phyloP scores from a whole-genome alignment of 2,797 vertebrate genomes.

The Chromis chromis region DNA sequence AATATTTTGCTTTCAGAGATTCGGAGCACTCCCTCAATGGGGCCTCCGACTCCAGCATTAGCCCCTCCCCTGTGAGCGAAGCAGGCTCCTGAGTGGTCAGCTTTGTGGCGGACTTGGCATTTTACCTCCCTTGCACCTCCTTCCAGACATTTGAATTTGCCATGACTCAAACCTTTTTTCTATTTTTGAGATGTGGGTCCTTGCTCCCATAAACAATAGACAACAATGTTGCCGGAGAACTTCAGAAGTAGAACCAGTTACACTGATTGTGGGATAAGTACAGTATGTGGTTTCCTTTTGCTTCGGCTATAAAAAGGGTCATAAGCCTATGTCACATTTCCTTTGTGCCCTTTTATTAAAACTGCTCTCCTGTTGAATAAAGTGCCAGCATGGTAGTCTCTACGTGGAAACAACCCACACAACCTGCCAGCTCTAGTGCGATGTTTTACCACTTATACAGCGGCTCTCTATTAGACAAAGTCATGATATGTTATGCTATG shows the following conservation, averaged over 20 bases:
- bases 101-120: constrained; percentile 61
- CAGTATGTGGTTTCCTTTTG: background rate
- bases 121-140: constrained; percentile 55
- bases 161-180: constrained; percentile 62
- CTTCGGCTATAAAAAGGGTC: background rate
- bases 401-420: constrained; percentile 5
- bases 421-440: background rate
- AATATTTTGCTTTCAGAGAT: constrained; percentile 84
- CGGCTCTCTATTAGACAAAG: constrained; percentile 13
- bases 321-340: background rate
- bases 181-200: constrained; percentile 59
- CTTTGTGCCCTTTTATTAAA: background rate
- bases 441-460: constrained; percentile 11
- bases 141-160: constrained; percentile 65
- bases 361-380: background rate
- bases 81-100: constrained; percentile 71
- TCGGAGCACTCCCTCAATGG: constrained; percentile 73
- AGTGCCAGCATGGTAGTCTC: background rate
- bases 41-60: constrained; percentile 65
- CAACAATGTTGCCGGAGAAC: constrained; percentile 29
- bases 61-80: constrained; percentile 61
- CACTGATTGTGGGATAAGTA: background rate
- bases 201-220: constrained; percentile 54
- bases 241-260: constrained; percentile 8
- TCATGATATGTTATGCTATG: constrained; percentile 6